A percentile compares a stretch with the other conserved stretches of the same genome.
These are phyloP conservation scores for Seladonia tumulorum DNA, from an alignment of 2,888 invertebrate species.

Conservation along the genomic window DNA sequence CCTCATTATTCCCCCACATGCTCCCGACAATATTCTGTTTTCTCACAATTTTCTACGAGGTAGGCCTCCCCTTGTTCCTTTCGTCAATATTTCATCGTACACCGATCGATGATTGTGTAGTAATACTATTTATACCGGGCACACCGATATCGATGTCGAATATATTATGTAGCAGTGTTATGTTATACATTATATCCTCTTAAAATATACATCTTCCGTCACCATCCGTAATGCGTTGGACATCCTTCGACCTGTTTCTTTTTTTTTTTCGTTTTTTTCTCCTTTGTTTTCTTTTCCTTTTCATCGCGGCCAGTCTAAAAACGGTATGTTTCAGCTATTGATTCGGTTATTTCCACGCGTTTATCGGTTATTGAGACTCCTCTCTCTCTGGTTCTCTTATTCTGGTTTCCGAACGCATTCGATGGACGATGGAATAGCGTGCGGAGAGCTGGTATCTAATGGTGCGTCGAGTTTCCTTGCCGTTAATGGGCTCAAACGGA, in stretches of 20 bases:
- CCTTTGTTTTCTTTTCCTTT: not conserved
- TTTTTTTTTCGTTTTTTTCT: not conserved
- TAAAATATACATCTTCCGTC: not conserved
- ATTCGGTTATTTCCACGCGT: slow-evolving; percentile 6
- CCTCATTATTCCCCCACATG: slow-evolving; percentile 3
- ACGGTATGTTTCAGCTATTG: slow-evolving; percentile 9
- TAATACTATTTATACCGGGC: slow-evolving; percentile 7
- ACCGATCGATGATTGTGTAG: slow-evolving; percentile 12
- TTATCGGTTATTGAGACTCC: not conserved
- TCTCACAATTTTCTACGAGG: not conserved
- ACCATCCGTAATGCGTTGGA: not conserved
- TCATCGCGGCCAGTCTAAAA: not conserved
- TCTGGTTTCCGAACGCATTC: not conserved
- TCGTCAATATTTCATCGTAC: slow-evolving; percentile 6
- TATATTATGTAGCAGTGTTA: slow-evolving; percentile 7
- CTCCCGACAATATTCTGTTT: not conserved
- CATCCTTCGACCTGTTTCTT: not conserved
- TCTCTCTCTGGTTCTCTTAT: not conserved
- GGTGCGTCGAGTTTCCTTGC: not conserved
- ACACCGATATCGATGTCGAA: slow-evolving; percentile 8
- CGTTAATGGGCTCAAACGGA: not conserved
- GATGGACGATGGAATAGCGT: not conserved
- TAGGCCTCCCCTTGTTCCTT: not conserved
- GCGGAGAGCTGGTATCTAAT: not conserved
- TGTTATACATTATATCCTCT: slow-evolving; percentile 6